These are phyloP conservation scores for Pristionchus exspectatus DNA, from an alignment of 2,888 invertebrate genomes.

Conservation along the genomic window DNA sequence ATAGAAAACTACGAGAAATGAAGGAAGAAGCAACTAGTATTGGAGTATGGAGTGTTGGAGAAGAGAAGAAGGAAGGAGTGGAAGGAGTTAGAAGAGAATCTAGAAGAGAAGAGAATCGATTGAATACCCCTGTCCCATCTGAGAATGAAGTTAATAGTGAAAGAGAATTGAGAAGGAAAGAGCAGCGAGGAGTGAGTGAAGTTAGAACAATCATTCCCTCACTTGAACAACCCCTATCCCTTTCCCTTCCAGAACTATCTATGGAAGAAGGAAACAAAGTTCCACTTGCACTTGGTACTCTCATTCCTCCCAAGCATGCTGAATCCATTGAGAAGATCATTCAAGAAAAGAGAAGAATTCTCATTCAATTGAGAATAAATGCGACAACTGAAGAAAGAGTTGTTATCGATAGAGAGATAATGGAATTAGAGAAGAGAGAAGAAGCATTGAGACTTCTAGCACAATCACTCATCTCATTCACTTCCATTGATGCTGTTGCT, in stretches of 20 bases:
- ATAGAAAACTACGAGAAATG: not conserved
- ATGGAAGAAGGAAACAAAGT: constrained; percentile 17
- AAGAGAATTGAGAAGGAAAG: not conserved
- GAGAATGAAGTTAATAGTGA: constrained; percentile 10
- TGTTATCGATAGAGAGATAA: not conserved
- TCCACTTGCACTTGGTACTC: not conserved
- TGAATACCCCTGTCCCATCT: constrained; percentile 16
- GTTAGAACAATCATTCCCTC: constrained; percentile 10
- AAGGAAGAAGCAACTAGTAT: not conserved
- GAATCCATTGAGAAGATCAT: constrained; percentile 39
- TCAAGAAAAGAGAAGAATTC: constrained; percentile 42
- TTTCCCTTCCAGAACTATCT: not conserved
- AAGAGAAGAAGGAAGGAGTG: constrained; percentile 25
- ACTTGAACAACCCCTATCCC: not conserved
- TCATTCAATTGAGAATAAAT: constrained; percentile 14
- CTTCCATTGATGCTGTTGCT: not conserved
- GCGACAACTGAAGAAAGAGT: constrained; percentile 49
- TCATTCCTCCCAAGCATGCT: constrained; percentile 34
- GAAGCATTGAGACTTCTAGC: not conserved
- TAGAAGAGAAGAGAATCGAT: not conserved
- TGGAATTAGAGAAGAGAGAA: not conserved
- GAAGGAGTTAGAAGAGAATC: not conserved
- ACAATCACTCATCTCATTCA: not conserved
- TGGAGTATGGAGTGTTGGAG: constrained; percentile 20
- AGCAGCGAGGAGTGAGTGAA: constrained; percentile 42